Conservation (phyloP, 2,888 invertebrate genomes). For the Agonopterix heracliana region DNA sequence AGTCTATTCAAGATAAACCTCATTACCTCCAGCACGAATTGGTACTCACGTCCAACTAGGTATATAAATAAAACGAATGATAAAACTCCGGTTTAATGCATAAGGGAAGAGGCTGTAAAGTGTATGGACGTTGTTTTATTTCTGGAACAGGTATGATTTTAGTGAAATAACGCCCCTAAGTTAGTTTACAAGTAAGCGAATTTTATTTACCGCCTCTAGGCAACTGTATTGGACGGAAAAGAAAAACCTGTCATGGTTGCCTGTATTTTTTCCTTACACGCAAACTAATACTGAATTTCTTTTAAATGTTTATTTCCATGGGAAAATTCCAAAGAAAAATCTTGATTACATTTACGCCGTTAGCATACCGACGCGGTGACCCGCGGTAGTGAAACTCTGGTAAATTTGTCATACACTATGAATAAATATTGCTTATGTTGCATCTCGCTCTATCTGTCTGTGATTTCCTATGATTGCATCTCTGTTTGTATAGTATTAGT, state of each 20-base stretch:
- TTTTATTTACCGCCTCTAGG: neutral
- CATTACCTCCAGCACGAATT: conserved; percentile 24
- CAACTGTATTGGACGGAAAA: neutral
- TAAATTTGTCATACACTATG: no score
- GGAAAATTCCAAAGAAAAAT: no score
- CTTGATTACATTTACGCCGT: no score
- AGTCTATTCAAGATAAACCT: conserved; percentile 29
- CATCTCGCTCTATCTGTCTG: no score
- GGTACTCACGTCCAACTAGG: conserved; percentile 15
- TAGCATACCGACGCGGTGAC: no score
- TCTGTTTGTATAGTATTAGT: no score
- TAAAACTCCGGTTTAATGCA: conserved; percentile 40
- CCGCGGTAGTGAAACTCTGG: no score
- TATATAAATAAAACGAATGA: conserved; percentile 26
- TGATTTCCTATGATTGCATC: no score
- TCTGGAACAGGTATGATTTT: conserved; percentile 17
- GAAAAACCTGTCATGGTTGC: neutral
- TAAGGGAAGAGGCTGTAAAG: conserved; percentile 28
- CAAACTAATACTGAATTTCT: neutral
- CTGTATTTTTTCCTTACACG: neutral
- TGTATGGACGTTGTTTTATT: conserved; percentile 35
- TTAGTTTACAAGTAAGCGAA: neutral
- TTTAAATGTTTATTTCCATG: neutral
- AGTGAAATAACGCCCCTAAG: neutral
- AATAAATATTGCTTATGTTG: no score